Evolutionary conservation across 2,113 vertebrate genomes (phyloP).

Genomic region (Desmodus rotundus): DNA sequence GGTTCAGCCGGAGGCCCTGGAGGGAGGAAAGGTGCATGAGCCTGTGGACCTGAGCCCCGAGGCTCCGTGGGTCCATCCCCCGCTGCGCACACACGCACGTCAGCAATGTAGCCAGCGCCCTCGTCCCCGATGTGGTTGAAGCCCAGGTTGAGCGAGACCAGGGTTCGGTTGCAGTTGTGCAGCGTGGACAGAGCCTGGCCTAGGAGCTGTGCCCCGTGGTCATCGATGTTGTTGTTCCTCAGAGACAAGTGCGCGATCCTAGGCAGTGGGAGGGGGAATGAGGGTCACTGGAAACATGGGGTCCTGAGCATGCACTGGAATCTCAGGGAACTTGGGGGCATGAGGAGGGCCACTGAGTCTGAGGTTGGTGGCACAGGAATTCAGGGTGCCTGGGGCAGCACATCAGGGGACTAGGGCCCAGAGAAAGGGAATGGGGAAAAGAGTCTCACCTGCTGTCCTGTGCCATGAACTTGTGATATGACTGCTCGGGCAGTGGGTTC

Average conservation of each 20-base stretch:
- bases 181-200: conserved; percentile 82
- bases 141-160: conserved; percentile 85
- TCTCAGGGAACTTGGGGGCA: too few species aligned
- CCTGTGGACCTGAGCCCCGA: accelerated
- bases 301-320: neutral
- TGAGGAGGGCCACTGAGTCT: neutral
- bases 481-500: conserved; percentile 81
- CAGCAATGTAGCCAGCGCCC: conserved; percentile 85
- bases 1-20: conserved; percentile 89
- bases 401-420: neutral
- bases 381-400: neutral
- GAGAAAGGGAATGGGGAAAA: neutral
- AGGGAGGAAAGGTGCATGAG: neutral
- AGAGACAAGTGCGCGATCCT: conserved; percentile 87
- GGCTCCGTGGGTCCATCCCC: accelerated
- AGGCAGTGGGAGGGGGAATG: neutral
- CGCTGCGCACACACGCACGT: conserved; percentile 71
- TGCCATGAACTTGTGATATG: conserved; percentile 82
- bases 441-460: conserved; percentile 81
- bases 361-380: neutral
- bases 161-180: conserved; percentile 78
- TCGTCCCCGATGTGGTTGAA: conserved; percentile 88
- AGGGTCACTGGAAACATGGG: neutral
- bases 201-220: conserved; percentile 81
- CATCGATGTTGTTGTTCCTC: conserved; percentile 84